A percentile compares a stretch with the other conserved stretches of the same genome.
phyloP scores from a whole-genome alignment of 2,113 vertebrate genomes.

The Phrynocephalus versicolor region DNA sequence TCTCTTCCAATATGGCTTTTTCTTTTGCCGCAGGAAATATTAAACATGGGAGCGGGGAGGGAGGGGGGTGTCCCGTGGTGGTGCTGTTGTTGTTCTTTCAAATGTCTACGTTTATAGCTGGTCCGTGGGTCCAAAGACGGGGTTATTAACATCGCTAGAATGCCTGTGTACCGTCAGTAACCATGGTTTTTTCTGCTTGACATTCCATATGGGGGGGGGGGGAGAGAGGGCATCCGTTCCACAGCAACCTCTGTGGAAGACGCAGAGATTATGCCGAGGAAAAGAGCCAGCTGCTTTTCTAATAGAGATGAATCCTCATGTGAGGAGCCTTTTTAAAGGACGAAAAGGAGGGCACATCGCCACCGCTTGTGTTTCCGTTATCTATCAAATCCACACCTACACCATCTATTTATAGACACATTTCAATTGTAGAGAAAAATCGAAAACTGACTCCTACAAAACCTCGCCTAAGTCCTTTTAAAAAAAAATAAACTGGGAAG shows the following conservation, averaged over 20 bases:
- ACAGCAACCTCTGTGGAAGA: constrained; percentile 12
- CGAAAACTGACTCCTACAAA: background rate
- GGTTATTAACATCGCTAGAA: background rate
- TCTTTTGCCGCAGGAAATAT: constrained; percentile 69
- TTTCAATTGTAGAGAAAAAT: background rate
- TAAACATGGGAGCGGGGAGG: constrained; percentile 52
- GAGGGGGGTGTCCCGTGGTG: background rate
- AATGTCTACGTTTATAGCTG: constrained; percentile 28
- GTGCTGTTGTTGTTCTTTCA: constrained; percentile 22
- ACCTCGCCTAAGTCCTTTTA: background rate
- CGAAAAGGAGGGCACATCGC: background rate
- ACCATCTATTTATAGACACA: too few relatives aligned
- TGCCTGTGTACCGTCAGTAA: background rate
- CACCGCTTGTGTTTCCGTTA: background rate
- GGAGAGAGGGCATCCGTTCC: background rate
- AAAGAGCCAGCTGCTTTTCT: background rate
- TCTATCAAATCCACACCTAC: too few relatives aligned
- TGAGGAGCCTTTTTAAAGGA: background rate
- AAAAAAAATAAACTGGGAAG: too few relatives aligned
- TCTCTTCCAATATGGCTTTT: constrained; percentile 50
- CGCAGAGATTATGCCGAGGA: background rate
- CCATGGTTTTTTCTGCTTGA: background rate
- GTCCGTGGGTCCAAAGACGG: constrained; percentile 1
- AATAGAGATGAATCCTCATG: background rate
- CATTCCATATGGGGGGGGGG: background rate